A percentile compares a stretch with the other conserved stretches of the same genome.
Evolutionary conservation across 2,797 vertebrate species (phyloP).

Genomic region (Brachyalestes nurse): DNA sequence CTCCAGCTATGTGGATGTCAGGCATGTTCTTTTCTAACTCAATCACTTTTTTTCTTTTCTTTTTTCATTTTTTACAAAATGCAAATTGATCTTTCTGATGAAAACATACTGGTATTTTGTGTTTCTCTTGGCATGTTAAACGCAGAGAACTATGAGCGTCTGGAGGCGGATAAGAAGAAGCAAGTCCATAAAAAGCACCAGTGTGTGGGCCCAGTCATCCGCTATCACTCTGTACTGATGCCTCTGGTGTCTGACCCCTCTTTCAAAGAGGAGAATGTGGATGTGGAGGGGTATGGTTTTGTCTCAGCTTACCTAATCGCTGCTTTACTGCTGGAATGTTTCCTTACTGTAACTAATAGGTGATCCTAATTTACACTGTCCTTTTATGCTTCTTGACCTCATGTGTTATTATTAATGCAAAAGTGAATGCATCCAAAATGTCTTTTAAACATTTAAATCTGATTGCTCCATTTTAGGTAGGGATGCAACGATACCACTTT

Average conservation of each 20-base stretch:
- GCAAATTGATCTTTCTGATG: too few species aligned
- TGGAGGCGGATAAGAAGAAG: constrained; percentile 96
- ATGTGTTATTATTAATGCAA: too few species aligned
- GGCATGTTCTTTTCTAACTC: not conserved
- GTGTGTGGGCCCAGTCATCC: constrained; percentile 89
- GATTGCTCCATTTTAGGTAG: too few species aligned
- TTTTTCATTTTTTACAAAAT: not conserved
- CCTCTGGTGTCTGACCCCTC: constrained; percentile 83
- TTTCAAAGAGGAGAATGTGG: constrained; percentile 92
- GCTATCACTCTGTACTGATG: constrained; percentile 91
- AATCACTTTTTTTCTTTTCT: not conserved
- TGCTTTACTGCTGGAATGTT: not conserved
- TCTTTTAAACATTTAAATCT: too few species aligned
- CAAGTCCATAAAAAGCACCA: constrained; percentile 92
- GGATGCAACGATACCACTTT: too few species aligned
- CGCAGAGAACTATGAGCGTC: constrained; percentile 92
- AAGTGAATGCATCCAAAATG: too few species aligned
- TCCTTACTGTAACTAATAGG: not conserved
- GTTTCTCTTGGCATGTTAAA: not conserved
- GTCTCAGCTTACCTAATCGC: not conserved
- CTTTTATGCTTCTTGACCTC: not conserved
- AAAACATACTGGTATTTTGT: not conserved
- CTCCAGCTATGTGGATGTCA: not conserved
- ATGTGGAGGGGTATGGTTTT: constrained; percentile 87
- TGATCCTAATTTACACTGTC: not conserved